Percentiles rank a stretch among this genome's conserved stretches.
Conservation (phyloP, 1,140 invertebrate species). For the Pogonomyrmex barbatus region DNA sequence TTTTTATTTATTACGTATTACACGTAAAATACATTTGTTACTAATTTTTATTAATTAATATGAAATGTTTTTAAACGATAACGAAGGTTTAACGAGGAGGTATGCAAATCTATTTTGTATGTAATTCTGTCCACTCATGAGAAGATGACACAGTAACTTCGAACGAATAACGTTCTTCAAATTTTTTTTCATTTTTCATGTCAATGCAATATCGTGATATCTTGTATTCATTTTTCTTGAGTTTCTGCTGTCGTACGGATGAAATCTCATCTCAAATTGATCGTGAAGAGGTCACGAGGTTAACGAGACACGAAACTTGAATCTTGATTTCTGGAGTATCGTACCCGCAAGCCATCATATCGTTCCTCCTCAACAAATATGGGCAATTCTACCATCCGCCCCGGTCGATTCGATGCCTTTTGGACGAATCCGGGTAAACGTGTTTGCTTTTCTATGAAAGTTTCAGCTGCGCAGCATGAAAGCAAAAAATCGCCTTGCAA, state of each 20-base stretch:
- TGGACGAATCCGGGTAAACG: not conserved
- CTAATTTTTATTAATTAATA: not conserved
- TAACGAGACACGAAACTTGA: constrained; percentile 58
- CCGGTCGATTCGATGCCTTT: not conserved
- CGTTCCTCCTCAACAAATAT: constrained; percentile 13
- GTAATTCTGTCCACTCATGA: not conserved
- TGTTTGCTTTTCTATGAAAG: constrained; percentile 4
- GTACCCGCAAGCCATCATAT: constrained; percentile 33
- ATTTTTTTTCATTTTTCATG: not conserved
- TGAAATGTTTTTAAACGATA: not conserved
- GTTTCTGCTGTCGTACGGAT: not conserved
- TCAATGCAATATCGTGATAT: not conserved
- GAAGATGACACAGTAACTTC: not conserved
- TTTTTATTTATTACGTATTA: not conserved
- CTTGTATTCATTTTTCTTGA: not conserved
- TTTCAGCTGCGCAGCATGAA: not conserved
- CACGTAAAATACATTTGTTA: not conserved
- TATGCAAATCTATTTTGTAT: not conserved
- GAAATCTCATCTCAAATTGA: constrained; percentile 55
- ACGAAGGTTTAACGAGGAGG: not conserved
- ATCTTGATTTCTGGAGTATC: constrained; percentile 41
- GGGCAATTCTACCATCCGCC: not conserved
- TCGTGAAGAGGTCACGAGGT: constrained; percentile 14
- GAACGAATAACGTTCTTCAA: not conserved
- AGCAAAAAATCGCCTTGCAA: constrained; percentile 30